Evolutionary conservation across 2,113 vertebrate species (phyloP).

Genomic region (Casuarius casuarius): DNA sequence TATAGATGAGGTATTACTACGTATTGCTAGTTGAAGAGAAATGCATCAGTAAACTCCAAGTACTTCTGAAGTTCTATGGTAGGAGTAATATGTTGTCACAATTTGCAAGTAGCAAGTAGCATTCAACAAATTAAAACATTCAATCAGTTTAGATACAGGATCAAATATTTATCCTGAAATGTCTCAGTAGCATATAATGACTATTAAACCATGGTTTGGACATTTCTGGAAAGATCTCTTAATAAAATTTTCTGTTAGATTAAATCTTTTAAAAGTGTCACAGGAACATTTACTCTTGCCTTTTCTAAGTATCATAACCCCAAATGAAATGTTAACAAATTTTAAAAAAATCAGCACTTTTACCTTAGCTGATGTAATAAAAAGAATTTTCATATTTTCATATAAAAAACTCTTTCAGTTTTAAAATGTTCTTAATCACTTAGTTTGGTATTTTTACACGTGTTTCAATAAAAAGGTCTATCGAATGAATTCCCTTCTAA

Average conservation of each 20-base stretch:
- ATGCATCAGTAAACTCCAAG: background rate
- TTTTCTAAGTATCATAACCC: background rate
- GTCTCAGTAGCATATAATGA: background rate
- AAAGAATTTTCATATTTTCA: slow-evolving; percentile 69
- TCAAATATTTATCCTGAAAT: background rate
- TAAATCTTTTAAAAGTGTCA: background rate
- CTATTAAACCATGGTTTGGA: background rate
- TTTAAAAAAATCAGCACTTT: background rate
- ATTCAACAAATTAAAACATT: background rate
- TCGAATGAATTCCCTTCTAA: slow-evolving; percentile 70
- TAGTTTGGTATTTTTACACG: slow-evolving; percentile 73
- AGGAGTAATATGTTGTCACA: background rate
- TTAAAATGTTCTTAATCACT: slow-evolving; percentile 73
- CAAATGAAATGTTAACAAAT: slow-evolving; percentile 4
- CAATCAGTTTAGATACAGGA: background rate
- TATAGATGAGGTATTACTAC: background rate
- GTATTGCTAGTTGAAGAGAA: background rate
- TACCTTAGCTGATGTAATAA: slow-evolving; percentile 50
- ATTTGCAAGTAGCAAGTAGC: background rate
- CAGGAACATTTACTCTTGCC: background rate
- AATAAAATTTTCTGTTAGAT: background rate
- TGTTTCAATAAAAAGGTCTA: slow-evolving; percentile 67
- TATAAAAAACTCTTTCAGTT: slow-evolving; percentile 53
- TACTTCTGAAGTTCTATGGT: background rate
- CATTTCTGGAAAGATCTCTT: background rate